phyloP scores from a whole-genome alignment of 92 coral and sea anemone genomes.

The Umimayanthus kanabou region DNA sequence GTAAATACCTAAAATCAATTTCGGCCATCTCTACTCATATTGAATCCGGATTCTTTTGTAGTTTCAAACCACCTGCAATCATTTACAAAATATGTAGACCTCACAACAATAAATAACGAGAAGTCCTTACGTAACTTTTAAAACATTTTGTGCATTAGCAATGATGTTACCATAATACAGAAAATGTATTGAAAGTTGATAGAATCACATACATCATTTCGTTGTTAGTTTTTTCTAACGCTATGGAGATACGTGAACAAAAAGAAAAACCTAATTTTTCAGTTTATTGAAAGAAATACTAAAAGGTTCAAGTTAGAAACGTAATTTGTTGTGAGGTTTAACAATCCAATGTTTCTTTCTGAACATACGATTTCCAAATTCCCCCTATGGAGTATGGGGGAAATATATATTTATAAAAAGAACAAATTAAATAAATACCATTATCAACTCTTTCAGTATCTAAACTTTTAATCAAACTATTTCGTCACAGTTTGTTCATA shows the following conservation, averaged over 20 bases:
- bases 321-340: no score
- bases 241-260: neutral
- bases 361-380: no score
- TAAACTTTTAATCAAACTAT: neutral
- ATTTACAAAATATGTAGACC: neutral
- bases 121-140: neutral
- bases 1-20: no score
- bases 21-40: no score
- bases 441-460: neutral
- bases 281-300: no score
- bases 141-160: neutral
- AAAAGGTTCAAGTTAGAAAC: no score
- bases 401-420: neutral
- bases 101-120: neutral
- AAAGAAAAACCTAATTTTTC: no score
- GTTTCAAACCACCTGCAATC: neutral
- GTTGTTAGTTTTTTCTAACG: no score
- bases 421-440: neutral
- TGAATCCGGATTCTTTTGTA: neutral
- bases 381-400: no score
- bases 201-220: neutral
- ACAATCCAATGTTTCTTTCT: no score
- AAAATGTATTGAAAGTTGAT: neutral
- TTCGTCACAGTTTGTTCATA: neutral
- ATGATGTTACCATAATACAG: neutral